Percentiles rank a stretch among this genome's conserved stretches.
Conservation (phyloP, 1,140 invertebrate genomes). For the Papilio dardanus region DNA sequence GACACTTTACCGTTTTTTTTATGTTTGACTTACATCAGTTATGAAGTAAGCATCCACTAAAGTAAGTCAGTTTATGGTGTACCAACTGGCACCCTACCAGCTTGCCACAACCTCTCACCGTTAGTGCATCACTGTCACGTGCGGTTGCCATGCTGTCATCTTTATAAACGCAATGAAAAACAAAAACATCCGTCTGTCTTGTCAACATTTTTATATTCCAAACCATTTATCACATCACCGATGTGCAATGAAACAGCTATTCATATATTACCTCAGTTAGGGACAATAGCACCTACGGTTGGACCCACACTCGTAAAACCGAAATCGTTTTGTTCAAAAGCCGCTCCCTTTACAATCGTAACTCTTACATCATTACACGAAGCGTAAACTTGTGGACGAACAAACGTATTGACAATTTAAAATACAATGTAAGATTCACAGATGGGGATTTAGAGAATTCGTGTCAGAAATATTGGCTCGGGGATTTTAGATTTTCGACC, state of each 20-base stretch:
- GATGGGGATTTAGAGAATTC: background rate
- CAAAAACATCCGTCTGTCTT: too few relatives aligned
- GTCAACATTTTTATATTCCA: too few relatives aligned
- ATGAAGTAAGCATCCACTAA: too few relatives aligned
- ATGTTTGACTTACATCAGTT: too few relatives aligned
- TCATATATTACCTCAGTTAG: constrained; percentile 30
- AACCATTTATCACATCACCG: constrained; percentile 3
- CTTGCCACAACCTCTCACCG: too few relatives aligned
- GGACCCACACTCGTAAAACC: constrained; percentile 11
- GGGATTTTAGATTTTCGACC: background rate
- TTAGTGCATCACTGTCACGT: too few relatives aligned
- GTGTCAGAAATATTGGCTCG: background rate
- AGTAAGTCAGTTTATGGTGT: too few relatives aligned
- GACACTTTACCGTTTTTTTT: too few relatives aligned
- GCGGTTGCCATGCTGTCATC: too few relatives aligned
- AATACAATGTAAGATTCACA: background rate
- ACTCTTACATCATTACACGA: constrained; percentile 32
- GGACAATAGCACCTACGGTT: constrained; percentile 16
- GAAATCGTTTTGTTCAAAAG: constrained; percentile 35
- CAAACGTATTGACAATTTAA: constrained; percentile 23
- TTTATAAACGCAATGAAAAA: too few relatives aligned
- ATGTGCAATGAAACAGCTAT: constrained; percentile 6
- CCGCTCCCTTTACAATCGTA: constrained; percentile 30
- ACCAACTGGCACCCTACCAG: background rate
- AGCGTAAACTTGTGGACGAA: constrained; percentile 24